Conservation (phyloP, 2,797 vertebrate genomes). For the Poecilia wingei region DNA sequence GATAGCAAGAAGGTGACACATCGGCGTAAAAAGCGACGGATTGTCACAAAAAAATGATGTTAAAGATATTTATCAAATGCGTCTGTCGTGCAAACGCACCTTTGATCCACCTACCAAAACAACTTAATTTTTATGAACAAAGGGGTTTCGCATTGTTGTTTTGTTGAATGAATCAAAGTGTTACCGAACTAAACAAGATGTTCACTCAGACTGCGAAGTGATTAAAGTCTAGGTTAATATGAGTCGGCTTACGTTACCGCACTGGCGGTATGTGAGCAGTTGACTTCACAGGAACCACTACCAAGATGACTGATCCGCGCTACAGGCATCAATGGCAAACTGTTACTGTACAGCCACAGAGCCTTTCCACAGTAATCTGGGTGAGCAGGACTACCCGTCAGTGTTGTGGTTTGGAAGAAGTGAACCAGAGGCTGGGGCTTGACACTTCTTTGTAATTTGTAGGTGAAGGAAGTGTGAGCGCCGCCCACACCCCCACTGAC, state of each 20-base stretch:
- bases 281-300: slow-evolving; percentile 70
- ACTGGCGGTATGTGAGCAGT: slow-evolving; percentile 47
- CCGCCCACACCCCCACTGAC: slow-evolving; percentile 38
- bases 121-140: slow-evolving; percentile 35
- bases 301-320: slow-evolving; percentile 68
- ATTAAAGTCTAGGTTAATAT: slow-evolving; percentile 59
- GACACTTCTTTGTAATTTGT: slow-evolving; percentile 77
- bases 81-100: background rate
- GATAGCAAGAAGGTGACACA: slow-evolving; percentile 16
- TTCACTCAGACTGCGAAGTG: slow-evolving; percentile 44
- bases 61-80: background rate
- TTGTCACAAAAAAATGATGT: slow-evolving; percentile 14
- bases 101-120: slow-evolving; percentile 45
- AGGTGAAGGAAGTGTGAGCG: slow-evolving; percentile 61
- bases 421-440: slow-evolving; percentile 55
- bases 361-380: slow-evolving; percentile 70
- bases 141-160: slow-evolving; percentile 62
- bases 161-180: slow-evolving; percentile 80
- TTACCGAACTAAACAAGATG: slow-evolving; percentile 50
- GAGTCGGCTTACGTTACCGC: slow-evolving; percentile 63
- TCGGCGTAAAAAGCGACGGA: background rate
- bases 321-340: slow-evolving; percentile 74
- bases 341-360: slow-evolving; percentile 72
- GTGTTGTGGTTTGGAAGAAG: slow-evolving; percentile 77
- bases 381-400: slow-evolving; percentile 70